Evolutionary conservation across 2,797 vertebrate species (phyloP).

Genomic region (Paratrypauchen microcephalus): DNA sequence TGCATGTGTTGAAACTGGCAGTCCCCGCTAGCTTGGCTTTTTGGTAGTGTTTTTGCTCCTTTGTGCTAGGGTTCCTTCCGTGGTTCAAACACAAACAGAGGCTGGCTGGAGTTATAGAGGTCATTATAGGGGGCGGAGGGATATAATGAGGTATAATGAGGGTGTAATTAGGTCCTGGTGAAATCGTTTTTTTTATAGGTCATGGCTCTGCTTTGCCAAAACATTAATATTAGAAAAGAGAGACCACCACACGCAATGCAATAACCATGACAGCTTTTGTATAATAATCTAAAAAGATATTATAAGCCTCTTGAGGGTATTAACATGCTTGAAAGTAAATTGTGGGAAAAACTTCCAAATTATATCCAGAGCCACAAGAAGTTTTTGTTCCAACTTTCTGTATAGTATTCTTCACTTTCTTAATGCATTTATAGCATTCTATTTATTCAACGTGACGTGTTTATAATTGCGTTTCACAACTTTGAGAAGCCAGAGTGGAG

Average conservation of each 20-base stretch:
- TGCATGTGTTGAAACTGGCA: conserved; percentile 35
- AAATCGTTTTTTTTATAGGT: not conserved
- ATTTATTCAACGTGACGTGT: too few species aligned
- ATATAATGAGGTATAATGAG: conserved; percentile 9
- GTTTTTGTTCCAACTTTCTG: not conserved
- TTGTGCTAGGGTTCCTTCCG: conserved; percentile 1
- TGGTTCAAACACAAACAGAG: not conserved
- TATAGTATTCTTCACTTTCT: not conserved
- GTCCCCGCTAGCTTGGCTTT: conserved; percentile 19
- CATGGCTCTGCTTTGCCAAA: not conserved
- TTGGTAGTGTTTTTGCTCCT: conserved; percentile 20
- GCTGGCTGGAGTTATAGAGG: not conserved
- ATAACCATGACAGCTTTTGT: not conserved
- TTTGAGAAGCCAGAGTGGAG: too few species aligned
- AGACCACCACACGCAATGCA: not conserved
- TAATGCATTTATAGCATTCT: too few species aligned
- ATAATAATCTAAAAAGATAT: not conserved
- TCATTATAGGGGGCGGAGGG: conserved; percentile 1
- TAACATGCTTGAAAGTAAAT: not conserved
- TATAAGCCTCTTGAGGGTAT: not conserved
- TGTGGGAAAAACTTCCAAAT: not conserved
- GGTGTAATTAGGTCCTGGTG: conserved; percentile 5
- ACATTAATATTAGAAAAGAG: not conserved
- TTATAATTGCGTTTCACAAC: too few species aligned
- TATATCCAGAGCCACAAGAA: not conserved